Evolutionary conservation across 2,888 invertebrate species (phyloP).

Genomic region (Netelia fuscicornis): DNA sequence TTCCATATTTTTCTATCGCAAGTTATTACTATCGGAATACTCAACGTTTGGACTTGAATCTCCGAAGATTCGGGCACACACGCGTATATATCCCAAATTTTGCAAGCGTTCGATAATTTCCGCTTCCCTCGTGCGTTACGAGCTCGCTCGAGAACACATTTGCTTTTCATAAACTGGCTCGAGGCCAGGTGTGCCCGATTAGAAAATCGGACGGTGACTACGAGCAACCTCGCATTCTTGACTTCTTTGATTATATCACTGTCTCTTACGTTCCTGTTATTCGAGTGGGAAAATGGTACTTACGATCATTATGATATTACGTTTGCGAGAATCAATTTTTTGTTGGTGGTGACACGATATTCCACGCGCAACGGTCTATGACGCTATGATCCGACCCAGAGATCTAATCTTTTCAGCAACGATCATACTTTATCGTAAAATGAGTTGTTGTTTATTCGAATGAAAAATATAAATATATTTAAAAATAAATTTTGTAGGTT

Average conservation of each 20-base stretch:
- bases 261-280: slow-evolving; percentile 1
- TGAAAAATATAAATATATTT: too few species aligned
- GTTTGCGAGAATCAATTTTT: slow-evolving; percentile 4
- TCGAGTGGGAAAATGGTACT: background rate
- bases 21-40: background rate
- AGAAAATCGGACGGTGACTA: slow-evolving; percentile 55
- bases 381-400: background rate
- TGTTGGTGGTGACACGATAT: background rate
- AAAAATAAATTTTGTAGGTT: background rate
- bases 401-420: background rate
- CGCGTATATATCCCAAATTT: slow-evolving; percentile 1
- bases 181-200: slow-evolving; percentile 59
- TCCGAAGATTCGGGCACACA: background rate
- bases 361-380: background rate
- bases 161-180: slow-evolving; percentile 51
- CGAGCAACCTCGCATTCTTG: slow-evolving; percentile 20
- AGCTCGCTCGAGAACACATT: slow-evolving; percentile 45
- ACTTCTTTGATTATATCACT: slow-evolving; percentile 30
- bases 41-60: background rate
- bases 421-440: too few species aligned
- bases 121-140: slow-evolving; percentile 44
- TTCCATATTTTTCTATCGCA: too few species aligned
- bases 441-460: too few species aligned
- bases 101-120: slow-evolving; percentile 50
- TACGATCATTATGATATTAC: slow-evolving; percentile 1